Conservation (phyloP, 53 echinoderm and acorn worm species). For the Paracentrotus lividus region DNA sequence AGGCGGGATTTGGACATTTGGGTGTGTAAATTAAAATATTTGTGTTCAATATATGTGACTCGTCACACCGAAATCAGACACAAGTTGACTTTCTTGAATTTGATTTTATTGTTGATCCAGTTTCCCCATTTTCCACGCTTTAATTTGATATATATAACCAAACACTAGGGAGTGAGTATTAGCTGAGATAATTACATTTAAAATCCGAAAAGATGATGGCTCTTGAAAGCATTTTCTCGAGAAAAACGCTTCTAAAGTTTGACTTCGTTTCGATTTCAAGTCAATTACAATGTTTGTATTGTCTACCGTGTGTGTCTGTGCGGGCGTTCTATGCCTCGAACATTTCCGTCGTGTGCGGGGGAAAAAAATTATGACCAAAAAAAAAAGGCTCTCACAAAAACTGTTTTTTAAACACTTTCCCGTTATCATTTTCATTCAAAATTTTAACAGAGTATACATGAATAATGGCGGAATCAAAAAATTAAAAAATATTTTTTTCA, state of each 20-base stretch:
- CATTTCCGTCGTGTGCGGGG: constrained; percentile 18
- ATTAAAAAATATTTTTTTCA: constrained; percentile 7
- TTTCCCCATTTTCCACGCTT: constrained; percentile 17
- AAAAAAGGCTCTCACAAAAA: constrained; percentile 12
- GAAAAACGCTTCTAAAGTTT: constrained; percentile 16
- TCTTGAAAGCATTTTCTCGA: constrained; percentile 16
- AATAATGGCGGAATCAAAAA: constrained; percentile 3
- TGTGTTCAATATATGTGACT: constrained; percentile 43
- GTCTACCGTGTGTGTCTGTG: constrained; percentile 17
- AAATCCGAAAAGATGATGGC: constrained; percentile 11
- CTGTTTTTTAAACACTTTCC: constrained; percentile 10
- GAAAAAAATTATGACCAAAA: constrained; percentile 15
- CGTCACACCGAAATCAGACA: no score
- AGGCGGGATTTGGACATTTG: constrained; percentile 49
- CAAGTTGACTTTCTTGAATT: constrained; percentile 16
- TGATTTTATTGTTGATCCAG: constrained; percentile 16
- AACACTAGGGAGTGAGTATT: constrained; percentile 16
- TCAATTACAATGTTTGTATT: constrained; percentile 15
- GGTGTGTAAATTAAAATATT: constrained; percentile 51
- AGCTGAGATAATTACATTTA: constrained; percentile 16
- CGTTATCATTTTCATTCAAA: constrained; percentile 16
- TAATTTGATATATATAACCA: constrained; percentile 15
- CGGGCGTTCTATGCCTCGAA: constrained; percentile 11
- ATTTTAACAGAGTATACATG: constrained; percentile 16
- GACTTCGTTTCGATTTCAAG: constrained; percentile 11